These are phyloP conservation scores for Glaucopsyche alexis DNA, from an alignment of 2,888 invertebrate species.

Conservation along the genomic window DNA sequence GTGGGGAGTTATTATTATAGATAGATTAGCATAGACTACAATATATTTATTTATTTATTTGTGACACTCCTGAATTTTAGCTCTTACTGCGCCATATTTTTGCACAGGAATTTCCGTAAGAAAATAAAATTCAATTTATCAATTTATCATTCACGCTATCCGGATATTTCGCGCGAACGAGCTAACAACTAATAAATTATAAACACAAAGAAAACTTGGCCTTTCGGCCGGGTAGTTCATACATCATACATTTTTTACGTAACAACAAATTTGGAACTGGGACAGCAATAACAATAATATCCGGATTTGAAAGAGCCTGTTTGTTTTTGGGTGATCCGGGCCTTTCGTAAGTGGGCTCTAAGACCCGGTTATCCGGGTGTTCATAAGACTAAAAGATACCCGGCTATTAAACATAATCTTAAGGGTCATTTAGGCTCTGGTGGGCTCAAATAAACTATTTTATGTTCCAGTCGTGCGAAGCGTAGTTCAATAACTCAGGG, in stretches of 20 bases:
- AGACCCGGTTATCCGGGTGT: slow-evolving; percentile 48
- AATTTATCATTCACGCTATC: slow-evolving; percentile 14
- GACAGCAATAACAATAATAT: slow-evolving; percentile 53
- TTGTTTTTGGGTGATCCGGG: slow-evolving; percentile 43
- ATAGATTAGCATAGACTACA: too few relatives aligned
- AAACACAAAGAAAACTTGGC: slow-evolving; percentile 18
- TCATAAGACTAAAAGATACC: slow-evolving; percentile 48
- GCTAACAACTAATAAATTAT: slow-evolving; percentile 16
- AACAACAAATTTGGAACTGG: slow-evolving; percentile 27
- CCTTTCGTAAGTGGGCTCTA: slow-evolving; percentile 40
- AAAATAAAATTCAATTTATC: slow-evolving; percentile 13
- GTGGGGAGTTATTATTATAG: too few relatives aligned
- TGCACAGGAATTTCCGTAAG: too few relatives aligned
- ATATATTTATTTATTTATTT: too few relatives aligned
- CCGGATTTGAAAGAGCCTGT: slow-evolving; percentile 58
- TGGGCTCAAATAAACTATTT: not conserved
- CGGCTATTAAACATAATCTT: slow-evolving; percentile 64
- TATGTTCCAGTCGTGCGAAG: not conserved
- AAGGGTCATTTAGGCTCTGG: slow-evolving; percentile 38
- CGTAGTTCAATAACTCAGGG: too few relatives aligned
- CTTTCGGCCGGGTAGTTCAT: not conserved
- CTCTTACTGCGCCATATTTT: too few relatives aligned
- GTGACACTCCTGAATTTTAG: too few relatives aligned
- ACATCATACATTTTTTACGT: slow-evolving; percentile 22
- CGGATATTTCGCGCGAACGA: slow-evolving; percentile 15